Evolutionary conservation across 2,888 invertebrate species (phyloP).

Genomic region (Cremastinae sp.): DNA sequence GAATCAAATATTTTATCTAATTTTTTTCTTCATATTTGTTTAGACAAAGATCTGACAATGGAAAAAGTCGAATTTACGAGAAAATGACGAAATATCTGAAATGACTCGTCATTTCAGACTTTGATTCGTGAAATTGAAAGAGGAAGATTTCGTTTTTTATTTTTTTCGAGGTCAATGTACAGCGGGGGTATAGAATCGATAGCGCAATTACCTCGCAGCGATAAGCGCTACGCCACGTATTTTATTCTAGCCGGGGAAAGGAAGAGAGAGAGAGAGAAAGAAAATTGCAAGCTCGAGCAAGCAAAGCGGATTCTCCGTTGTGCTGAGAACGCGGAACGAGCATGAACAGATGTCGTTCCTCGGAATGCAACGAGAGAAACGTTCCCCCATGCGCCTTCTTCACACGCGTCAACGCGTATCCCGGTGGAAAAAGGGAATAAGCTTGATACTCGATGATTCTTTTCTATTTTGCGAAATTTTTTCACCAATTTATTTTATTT

Average conservation of each 20-base stretch:
- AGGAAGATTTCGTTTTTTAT: not conserved
- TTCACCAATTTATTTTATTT: too few species aligned
- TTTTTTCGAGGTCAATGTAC: not conserved
- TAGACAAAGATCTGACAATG: too few species aligned
- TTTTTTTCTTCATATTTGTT: too few species aligned
- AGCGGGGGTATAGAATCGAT: conserved; percentile 40
- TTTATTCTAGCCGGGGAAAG: conserved; percentile 13
- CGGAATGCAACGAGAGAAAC: conserved; percentile 67
- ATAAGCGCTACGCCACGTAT: conserved; percentile 34
- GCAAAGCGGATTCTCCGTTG: conserved; percentile 54
- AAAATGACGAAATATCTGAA: too few species aligned
- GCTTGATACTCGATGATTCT: not conserved
- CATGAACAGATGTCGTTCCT: conserved; percentile 74
- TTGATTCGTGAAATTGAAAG: too few species aligned
- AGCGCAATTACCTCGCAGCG: conserved; percentile 47
- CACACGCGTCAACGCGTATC: conserved; percentile 12
- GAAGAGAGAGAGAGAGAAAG: conserved; percentile 12
- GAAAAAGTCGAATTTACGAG: too few species aligned
- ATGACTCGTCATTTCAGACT: too few species aligned
- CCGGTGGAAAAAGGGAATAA: conserved; percentile 13
- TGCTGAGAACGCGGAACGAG: conserved; percentile 75
- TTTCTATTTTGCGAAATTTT: not conserved
- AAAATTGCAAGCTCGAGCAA: conserved; percentile 57
- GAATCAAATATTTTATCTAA: too few species aligned
- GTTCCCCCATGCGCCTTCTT: conserved; percentile 25